A percentile compares a stretch with the other conserved stretches of the same genome.
Conservation (phyloP, 2,797 vertebrate species). For the Eurystomus glaucurus region DNA sequence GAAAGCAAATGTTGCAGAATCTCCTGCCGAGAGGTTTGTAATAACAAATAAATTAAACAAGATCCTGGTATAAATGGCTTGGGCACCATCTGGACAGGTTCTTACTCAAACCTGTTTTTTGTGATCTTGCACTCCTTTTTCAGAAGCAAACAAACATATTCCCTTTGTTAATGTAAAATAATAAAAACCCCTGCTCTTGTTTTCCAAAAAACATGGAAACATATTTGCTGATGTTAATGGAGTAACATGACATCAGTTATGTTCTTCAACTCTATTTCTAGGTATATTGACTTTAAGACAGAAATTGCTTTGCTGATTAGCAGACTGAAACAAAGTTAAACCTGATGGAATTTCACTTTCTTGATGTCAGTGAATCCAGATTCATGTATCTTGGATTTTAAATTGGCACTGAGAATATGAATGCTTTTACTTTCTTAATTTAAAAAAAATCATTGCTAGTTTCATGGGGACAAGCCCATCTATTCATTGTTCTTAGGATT, state of each 20-base stretch:
- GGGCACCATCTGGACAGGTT: not conserved
- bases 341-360: not conserved
- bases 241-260: not conserved
- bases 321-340: not conserved
- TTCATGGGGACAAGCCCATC: not conserved
- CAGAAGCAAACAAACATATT: not conserved
- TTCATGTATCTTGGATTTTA: not conserved
- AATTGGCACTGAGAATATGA: not conserved
- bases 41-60: not conserved
- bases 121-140: not conserved
- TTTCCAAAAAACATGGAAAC: not conserved
- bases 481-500: slow-evolving; percentile 5
- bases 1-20: not conserved
- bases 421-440: slow-evolving; percentile 2
- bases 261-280: not conserved
- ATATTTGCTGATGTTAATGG: not conserved
- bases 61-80: not conserved
- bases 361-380: not conserved
- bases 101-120: not conserved
- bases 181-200: rapidly evolving
- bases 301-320: not conserved
- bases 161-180: not conserved
- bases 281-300: not conserved
- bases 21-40: not conserved
- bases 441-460: not conserved